phyloP scores from a whole-genome alignment of 2,113 vertebrate species.

The Cephalopholis sonnerati region DNA sequence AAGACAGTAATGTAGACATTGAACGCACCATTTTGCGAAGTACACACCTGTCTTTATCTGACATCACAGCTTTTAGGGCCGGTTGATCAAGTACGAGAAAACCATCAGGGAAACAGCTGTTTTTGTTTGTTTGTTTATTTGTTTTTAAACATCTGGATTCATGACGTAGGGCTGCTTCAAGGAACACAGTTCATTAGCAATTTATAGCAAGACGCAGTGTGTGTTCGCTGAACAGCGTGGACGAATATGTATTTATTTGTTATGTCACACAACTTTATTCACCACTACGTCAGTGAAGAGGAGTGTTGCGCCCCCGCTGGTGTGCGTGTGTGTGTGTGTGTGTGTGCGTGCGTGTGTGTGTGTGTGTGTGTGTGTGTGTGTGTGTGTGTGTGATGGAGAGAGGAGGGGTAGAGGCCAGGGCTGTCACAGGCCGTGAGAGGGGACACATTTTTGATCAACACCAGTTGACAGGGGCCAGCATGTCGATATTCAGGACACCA shows the following conservation, averaged over 20 bases:
- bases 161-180: neutral
- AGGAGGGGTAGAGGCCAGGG: neutral
- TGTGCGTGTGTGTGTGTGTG: neutral
- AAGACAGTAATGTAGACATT: neutral
- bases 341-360: neutral
- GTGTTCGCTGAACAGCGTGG: neutral
- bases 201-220: neutral
- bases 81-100: neutral
- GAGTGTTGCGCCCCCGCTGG: neutral
- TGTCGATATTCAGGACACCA: constrained; percentile 22
- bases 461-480: neutral
- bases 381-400: neutral
- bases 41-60: no score
- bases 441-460: constrained; percentile 12
- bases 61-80: neutral
- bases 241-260: neutral
- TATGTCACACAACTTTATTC: constrained; percentile 30
- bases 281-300: neutral
- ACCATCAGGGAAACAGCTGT: neutral
- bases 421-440: no score
- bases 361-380: neutral
- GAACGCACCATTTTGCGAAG: neutral
- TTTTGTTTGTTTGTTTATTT: neutral
- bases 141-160: neutral
- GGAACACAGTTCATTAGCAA: neutral